Evolutionary conservation across 2,888 invertebrate genomes (phyloP), one percentile per base, ranked within the genome.

Genomic region (Kryphioiulus occultus): DNA sequence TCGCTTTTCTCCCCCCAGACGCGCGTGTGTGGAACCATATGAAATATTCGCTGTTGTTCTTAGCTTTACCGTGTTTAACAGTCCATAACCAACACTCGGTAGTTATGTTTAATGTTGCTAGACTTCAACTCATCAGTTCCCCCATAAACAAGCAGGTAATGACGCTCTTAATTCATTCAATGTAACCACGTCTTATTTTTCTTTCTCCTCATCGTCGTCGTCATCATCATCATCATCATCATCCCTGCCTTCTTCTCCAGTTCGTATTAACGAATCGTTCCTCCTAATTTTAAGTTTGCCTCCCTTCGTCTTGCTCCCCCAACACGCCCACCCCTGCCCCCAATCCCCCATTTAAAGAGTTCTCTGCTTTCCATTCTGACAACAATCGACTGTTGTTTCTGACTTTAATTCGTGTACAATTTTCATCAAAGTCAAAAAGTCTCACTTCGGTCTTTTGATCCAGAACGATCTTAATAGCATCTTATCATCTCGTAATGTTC

Each of bases 21-120:
- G 59, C 59, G 59, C 59, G 59, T 59, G 59, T 59, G 59, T 59
- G 39, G 84, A 35, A 84, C 84, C 32, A 17, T 84, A 84, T 84
- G 84, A 84, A 84, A 84, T 84, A 84, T 84, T 84, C 39, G 84
- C 39, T 84, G 84, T 84, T 39, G 84, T 84, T 84, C 84, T 84
- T 39, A 84, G 84, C 84, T 84, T 84, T 84, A 39, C 85, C 82
- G 84, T 87, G 87, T 85, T 87, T 87, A 87, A 87, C 87, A 87
- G 87, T 85, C 85, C 87, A 87, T 42, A 87, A 87, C 87, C 87
- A 85, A 53, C 35, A 39, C 84, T 85, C 85, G 87, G 87, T 53
- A 85, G 87, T 87, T 87, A 85, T 87, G 87, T 85, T 87, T 87
- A 87, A 87, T 87, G 87, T 87, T 87, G 85, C 87, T 35, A 85